A percentile compares a stretch with the other conserved stretches of the same genome.
Evolutionary conservation across 2,797 vertebrate genomes (phyloP).

Genomic region (Cossypha niveicapilla): DNA sequence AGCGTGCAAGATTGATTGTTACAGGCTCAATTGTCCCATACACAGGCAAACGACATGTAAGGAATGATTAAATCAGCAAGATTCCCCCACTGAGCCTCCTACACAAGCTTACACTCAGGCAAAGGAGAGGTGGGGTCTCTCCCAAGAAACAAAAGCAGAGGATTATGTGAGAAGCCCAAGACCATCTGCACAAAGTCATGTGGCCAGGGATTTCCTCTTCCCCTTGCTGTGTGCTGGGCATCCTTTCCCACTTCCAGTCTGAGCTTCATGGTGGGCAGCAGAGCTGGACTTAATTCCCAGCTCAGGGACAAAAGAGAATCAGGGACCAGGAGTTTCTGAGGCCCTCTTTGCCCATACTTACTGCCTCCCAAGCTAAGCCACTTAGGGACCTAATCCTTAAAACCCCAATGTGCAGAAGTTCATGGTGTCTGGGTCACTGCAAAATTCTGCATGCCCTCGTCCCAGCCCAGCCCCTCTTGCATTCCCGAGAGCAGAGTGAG

Average conservation of each 20-base stretch:
- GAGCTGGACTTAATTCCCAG: neutral
- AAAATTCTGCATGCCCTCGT: neutral
- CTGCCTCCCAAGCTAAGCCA: constrained; percentile 26
- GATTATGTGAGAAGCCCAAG: neutral
- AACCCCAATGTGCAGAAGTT: neutral
- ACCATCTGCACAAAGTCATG: constrained; percentile 42
- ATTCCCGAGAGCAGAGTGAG: fast-evolving
- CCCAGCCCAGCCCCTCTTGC: neutral
- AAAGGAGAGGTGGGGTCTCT: constrained; percentile 8
- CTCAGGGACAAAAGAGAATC: constrained; percentile 3
- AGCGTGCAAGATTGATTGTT: constrained; percentile 47
- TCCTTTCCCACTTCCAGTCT: constrained; percentile 10
- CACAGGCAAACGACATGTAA: constrained; percentile 23
- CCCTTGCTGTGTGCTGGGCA: neutral
- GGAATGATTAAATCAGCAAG: constrained; percentile 37
- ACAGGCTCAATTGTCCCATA: neutral
- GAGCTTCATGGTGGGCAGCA: neutral
- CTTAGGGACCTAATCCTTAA: constrained; percentile 45
- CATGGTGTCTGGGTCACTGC: neutral
- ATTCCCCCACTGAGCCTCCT: constrained; percentile 13
- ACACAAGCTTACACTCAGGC: neutral
- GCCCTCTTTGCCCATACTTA: neutral
- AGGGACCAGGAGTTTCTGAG: neutral
- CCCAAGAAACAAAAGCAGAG: neutral
- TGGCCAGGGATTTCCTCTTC: constrained; percentile 41